Evolutionary conservation across 1,140 invertebrate genomes (phyloP).

Genomic region (Rhyzopertha dominica): DNA sequence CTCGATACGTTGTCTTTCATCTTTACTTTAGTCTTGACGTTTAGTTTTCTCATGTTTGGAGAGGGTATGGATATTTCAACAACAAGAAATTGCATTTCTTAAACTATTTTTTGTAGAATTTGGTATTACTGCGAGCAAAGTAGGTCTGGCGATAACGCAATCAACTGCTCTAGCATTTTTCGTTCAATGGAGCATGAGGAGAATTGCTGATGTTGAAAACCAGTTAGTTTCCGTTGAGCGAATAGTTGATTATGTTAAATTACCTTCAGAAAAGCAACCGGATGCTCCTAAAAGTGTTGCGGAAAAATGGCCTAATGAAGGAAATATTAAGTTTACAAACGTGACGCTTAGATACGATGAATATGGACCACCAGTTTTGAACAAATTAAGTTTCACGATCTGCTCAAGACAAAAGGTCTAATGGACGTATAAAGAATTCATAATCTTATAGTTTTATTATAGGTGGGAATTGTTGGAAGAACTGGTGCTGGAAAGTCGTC

Average conservation of each 20-base stretch:
- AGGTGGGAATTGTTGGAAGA: slow-evolving; percentile 64
- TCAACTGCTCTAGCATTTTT: slow-evolving; percentile 51
- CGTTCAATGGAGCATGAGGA: slow-evolving; percentile 68
- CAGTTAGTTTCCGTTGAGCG: slow-evolving; percentile 76
- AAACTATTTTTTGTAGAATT: slow-evolving; percentile 15
- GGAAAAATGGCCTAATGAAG: slow-evolving; percentile 45
- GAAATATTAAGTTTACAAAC: slow-evolving; percentile 48
- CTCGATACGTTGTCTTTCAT: slow-evolving; percentile 61
- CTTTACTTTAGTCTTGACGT: slow-evolving; percentile 57
- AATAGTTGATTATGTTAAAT: slow-evolving; percentile 66
- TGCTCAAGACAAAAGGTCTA: slow-evolving; percentile 68
- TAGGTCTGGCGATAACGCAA: slow-evolving; percentile 56
- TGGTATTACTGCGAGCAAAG: slow-evolving; percentile 49
- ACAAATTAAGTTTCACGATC: slow-evolving; percentile 55
- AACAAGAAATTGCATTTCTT: not conserved
- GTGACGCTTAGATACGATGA: slow-evolving; percentile 53
- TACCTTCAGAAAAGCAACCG: slow-evolving; percentile 55
- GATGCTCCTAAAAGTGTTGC: slow-evolving; percentile 44
- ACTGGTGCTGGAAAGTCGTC: slow-evolving; percentile 85
- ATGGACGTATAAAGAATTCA: not conserved
- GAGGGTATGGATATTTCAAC: slow-evolving; percentile 38
- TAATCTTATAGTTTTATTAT: slow-evolving; percentile 17
- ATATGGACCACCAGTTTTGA: slow-evolving; percentile 53
- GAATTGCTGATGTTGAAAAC: slow-evolving; percentile 73
- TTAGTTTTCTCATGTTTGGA: slow-evolving; percentile 58